A percentile compares a stretch with the other conserved stretches of the same genome.
Evolutionary conservation across 2,888 invertebrate genomes (phyloP).

Genomic region (Scaptomyza tumidula): DNA sequence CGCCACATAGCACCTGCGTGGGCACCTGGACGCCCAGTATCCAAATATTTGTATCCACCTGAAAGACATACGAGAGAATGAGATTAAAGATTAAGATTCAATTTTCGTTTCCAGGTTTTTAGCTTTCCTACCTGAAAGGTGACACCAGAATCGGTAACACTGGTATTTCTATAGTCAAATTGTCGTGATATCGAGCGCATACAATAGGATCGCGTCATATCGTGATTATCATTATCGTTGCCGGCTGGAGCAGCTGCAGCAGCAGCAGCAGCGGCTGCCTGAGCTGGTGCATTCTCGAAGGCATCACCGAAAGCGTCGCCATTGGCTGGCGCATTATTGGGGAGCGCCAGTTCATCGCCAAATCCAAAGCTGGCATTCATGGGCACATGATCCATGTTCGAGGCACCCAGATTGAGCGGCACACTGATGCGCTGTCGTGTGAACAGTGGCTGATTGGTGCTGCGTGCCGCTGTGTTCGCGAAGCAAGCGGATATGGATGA

Average conservation of each 20-base stretch:
- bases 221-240: slow-evolving; percentile 72
- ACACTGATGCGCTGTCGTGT: slow-evolving; percentile 79
- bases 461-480: slow-evolving; percentile 31
- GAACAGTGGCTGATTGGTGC: slow-evolving; percentile 30
- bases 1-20: slow-evolving; percentile 87
- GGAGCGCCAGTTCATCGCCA: slow-evolving; percentile 78
- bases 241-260: neutral
- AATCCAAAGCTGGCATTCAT: slow-evolving; percentile 24
- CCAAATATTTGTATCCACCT: slow-evolving; percentile 92
- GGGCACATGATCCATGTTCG: slow-evolving; percentile 27
- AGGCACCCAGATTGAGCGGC: slow-evolving; percentile 38
- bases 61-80: neutral
- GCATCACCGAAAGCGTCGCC: slow-evolving; percentile 36
- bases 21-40: slow-evolving; percentile 88
- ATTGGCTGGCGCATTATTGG: slow-evolving; percentile 82
- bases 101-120: neutral
- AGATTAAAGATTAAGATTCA: neutral
- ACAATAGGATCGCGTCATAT: slow-evolving; percentile 88
- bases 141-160: slow-evolving; percentile 90
- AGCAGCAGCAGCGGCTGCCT: slow-evolving; percentile 13
- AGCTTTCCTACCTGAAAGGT: slow-evolving; percentile 87
- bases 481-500: slow-evolving; percentile 18
- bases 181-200: slow-evolving; percentile 88
- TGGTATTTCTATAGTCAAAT: slow-evolving; percentile 90
- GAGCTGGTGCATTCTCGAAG: slow-evolving; percentile 45